Evolutionary conservation across 2,888 invertebrate genomes (phyloP), one percentile per base, ranked within the genome.

Genomic region (Acleris laterana): DNA sequence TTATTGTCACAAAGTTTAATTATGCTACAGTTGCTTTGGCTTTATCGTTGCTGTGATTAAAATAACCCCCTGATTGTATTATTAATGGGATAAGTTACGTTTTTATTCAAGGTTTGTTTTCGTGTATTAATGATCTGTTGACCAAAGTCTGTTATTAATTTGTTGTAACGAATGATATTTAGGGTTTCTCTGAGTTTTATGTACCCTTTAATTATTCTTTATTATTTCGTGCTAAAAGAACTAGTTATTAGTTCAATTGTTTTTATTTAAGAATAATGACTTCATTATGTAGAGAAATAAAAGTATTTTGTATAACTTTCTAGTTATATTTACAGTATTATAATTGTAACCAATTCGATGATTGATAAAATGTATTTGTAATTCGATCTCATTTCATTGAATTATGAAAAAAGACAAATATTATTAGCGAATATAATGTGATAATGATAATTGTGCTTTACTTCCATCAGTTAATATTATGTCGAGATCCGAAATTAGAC

Each of bases 1-100:
- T 58, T 71, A 72, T 77, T 77, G 76, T 80, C 78, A 78, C 74
- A 70, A 72, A 77, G 75, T 77, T 78, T 32, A 25, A 32, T 32
- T 76, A 81, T 76, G 69, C 68, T 68, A 84, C 72, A 83, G 79
- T 87, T 87, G 91, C 91, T 90, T 89, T 81, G 74, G 91, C 90
- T 90, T 89, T 73, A 75, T 72, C 76, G 74, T 89, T 88, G 88
- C 89, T 91, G 82, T 88, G 81, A 80, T 82, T 74, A 70, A 71
- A 76, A 71, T 70, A 71, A 75, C 16, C 71, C 69, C 74, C 64
- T 74, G 71, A 71, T 74, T 79, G 71, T 81, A 77, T 68, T 67
- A 77, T 77, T 46, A 4, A 52, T 65, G 55, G 51, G 56, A 69
- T 59, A 55, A 57, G 25, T 66, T 66, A 38, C 25, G 58, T 46